phyloP scores from a whole-genome alignment of 2,113 vertebrate species.

The Mus spicilegus region DNA sequence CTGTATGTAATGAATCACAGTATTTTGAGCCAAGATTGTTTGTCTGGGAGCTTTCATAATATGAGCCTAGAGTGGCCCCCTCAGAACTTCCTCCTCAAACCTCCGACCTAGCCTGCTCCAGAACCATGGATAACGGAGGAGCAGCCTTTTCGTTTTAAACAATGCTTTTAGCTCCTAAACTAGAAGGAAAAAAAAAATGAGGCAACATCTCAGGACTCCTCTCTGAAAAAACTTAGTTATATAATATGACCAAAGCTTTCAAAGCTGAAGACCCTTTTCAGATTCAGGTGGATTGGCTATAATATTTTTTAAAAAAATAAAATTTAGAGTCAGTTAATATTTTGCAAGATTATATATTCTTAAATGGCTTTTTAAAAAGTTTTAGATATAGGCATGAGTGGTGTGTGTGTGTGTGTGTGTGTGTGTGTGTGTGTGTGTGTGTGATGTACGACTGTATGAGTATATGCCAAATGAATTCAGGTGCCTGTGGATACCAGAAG shows the following conservation, averaged over 20 bases:
- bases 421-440: not conserved
- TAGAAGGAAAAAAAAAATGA: not conserved
- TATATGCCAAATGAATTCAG: not conserved
- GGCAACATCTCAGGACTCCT: not conserved
- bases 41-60: constrained; percentile 16
- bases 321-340: not conserved
- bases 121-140: not conserved
- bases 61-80: not conserved
- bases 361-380: not conserved
- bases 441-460: not conserved
- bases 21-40: not conserved
- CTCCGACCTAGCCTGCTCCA: not conserved
- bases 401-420: not conserved
- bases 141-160: not conserved
- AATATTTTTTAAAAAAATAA: not conserved
- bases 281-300: not conserved
- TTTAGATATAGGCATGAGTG: not conserved
- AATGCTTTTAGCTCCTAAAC: not conserved
- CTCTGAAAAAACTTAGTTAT: not conserved
- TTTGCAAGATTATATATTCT: not conserved
- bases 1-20: constrained; percentile 3
- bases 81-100: too few species aligned
- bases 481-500: not conserved
- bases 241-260: not conserved
- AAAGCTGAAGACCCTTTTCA: not conserved